These are phyloP conservation scores for Falcaria lacertinaria DNA, from an alignment of 2,888 invertebrate species.

Conservation along the genomic window DNA sequence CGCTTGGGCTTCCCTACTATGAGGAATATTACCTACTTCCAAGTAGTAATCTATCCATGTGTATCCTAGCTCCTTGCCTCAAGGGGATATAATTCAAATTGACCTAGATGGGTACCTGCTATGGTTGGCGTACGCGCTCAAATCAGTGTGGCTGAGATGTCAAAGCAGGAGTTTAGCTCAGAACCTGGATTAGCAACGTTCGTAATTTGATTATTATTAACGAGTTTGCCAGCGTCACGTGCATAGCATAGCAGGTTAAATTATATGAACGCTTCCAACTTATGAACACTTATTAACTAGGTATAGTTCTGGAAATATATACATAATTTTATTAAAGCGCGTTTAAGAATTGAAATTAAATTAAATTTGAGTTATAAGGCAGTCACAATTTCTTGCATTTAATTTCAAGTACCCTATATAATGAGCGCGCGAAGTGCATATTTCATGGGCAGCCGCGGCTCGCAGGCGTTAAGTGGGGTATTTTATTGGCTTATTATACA, in stretches of 20 bases:
- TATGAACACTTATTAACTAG: too few relatives aligned
- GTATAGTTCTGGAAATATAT: too few relatives aligned
- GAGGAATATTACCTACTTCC: too few relatives aligned
- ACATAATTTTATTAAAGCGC: too few relatives aligned
- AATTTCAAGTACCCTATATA: slow-evolving; percentile 60
- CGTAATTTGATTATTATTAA: slow-evolving; percentile 14
- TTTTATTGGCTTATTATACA: slow-evolving; percentile 80
- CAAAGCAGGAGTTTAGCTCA: background rate
- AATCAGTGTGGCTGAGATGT: background rate
- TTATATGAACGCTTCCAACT: too few relatives aligned
- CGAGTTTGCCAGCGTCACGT: background rate
- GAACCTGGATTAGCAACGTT: background rate
- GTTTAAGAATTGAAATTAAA: slow-evolving; percentile 27
- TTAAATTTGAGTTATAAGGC: slow-evolving; percentile 32
- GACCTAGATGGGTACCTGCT: background rate
- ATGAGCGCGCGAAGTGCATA: slow-evolving; percentile 75
- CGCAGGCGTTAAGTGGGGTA: slow-evolving; percentile 75
- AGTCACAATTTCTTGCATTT: slow-evolving; percentile 60
- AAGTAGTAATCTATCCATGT: too few relatives aligned
- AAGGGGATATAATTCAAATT: background rate
- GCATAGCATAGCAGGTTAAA: background rate
- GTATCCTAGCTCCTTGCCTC: background rate
- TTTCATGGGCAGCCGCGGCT: slow-evolving; percentile 65
- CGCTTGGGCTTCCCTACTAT: too few relatives aligned
- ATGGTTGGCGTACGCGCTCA: background rate